Evolutionary conservation across 2,888 invertebrate genomes (phyloP), one percentile per base, ranked within the genome.

Genomic region (Tipula confusa): DNA sequence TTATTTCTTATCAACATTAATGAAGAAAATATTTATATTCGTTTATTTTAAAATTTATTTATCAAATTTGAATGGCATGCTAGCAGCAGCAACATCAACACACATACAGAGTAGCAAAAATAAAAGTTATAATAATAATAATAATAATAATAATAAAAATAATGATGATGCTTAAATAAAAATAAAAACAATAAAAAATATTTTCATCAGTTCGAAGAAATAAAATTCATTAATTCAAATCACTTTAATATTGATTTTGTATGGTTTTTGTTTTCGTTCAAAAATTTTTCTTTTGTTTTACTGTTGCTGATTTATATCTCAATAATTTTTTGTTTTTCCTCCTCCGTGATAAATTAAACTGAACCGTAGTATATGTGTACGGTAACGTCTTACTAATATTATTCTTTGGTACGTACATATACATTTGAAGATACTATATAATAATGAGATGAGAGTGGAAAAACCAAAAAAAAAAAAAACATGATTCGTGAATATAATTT

Each of bases 131-230:
- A 64, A 64, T 64, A 64, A 64, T 24, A 64, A 64, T 15, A 43
- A 43, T 15, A 43, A 64, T 64, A 64, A 64, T 64, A 64, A 64
- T 64, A 64, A 64, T 24, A 64, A 64, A 24, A 64, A 24, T 24
- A 24, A 64, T 64, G 64, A 64, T 64, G 64, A 64, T 64, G 64
- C 64, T 64, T n/a, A n/a, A n/a, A n/a, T n/a, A n/a, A n/a, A 64
- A 64, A 64, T 64, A 64, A 64, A 64, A 64, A 64, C 64, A 64
- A 64, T 64, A 64, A 64, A 24, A 64, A 64, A 64, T 64, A 64
- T 64, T 64, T 64, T 38, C 38, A 38, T 64, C 64, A 64, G 64
- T 64, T 64, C 9, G 64, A 64, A 24, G 64, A 64, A 64, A 24
- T 64, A 24, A 64, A 64, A 64, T 64, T 64, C 64, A 64, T 64